Base-by-base conservation (phyloP, 2,113 vertebrate species). In the Struthio camelus region DNA sequence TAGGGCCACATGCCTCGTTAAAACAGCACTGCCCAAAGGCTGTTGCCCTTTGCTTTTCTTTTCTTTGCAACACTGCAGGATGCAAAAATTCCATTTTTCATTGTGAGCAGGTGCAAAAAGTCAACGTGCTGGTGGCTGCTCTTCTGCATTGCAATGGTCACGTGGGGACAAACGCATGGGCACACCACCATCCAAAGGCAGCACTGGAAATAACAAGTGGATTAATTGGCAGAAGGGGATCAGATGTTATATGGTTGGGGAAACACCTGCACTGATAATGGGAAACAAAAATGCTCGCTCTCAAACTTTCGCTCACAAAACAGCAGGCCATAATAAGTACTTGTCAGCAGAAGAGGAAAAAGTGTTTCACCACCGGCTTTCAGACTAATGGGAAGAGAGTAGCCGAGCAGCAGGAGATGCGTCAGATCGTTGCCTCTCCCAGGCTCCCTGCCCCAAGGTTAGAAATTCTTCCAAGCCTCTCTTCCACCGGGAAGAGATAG, bases 151-250 rank as follows among this genome's bases (percentile, higher is more conserved):
- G 65, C 65, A 70, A 79, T 19, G 38, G 89, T 78, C 36, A 27
- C 0, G 0, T 5, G 61, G 28, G 34, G 84, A 79, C 78, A 72
- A 53, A 3, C 0, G 3, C 0, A 1, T 16, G 42, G 67, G 54
- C 64, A 56, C 2, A 0, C 7, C 78, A 62, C 61, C 75, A 9
- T 71, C 27, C 4, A 25, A 5, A 0, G 0, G 65, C 48, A 51
- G 16, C 1, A 0, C 24, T 61, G 77, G 32, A 77, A 70, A 76
- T 3, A 56, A 34, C 44, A 48, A n/a, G 36, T 0, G 4, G 4
- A 44, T 44, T 40, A 6, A 87, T 7, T 56, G 50, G 85, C 17
- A 75, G 61, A 50, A 66, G 16, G 46, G 10, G 56, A 53, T 58
- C 32, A 51, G 38, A 7, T 20, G 36, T 16, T 32, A 36, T 15